Base-by-base conservation (phyloP, 2,888 invertebrate species). In the Conchocele bisecta region DNA sequence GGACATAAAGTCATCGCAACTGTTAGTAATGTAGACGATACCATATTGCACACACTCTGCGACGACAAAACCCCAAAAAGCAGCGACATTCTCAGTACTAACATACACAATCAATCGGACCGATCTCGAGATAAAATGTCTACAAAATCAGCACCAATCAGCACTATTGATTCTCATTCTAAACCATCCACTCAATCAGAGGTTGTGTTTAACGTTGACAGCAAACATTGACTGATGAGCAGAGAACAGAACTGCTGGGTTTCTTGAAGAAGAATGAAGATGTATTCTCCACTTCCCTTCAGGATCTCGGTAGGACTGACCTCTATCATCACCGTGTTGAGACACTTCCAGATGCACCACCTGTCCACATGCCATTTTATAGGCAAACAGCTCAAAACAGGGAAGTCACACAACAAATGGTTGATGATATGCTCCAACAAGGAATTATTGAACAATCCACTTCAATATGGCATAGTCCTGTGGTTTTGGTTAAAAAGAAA, bases 401-500 rank as follows among this genome's bases (percentile, higher is more conserved):
- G 15, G 15, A 7, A 26, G 46, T 26, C 9, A 46, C 46, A 5
- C 46, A 46, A 20, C 22, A 46, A 5, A 11, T 46, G 44, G 50
- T 61, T 22, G 20, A 68, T 50, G 61, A 68, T 22, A 29, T 68
- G 42, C 56, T 56, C 3, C n/a, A 54, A 42, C 13, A 63, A 41
- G 73, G 64, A 13, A 67, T 79, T 9, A 72, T 70, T 11, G 56
- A 59, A 33, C 70, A 44, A 3, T 79, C 79, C 11, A 31, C 20
- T 24, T 72, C 68, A 42, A 51, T 67, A 22, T 79, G 71, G 76
- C 31, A 64, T 20, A 56, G 61, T 11, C 74, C 76, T 1, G 79
- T 79, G 3, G 74, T 79, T 2, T 37, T 76, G 35, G 68, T 74
- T 11, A 64, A 39, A 17, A 79, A 79, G 46, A 78, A 75, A 28